Evolutionary conservation across 2,888 invertebrate species (phyloP), one percentile per base, ranked within the genome.

Genomic region (Hypomecis atomaria): DNA sequence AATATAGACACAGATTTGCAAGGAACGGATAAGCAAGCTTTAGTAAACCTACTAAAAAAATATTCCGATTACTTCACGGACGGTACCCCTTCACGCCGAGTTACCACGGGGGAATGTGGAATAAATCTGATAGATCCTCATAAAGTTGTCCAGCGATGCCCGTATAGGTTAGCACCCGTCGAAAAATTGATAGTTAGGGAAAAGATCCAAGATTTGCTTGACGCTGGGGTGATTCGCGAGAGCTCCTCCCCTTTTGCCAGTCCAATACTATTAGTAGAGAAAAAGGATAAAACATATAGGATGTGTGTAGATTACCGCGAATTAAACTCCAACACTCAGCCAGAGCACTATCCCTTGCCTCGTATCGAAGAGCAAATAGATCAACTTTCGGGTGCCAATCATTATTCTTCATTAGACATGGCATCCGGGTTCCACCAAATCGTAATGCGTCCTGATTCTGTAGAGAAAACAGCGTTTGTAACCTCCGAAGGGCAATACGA

Each of bases 351-450:
- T 8, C 62, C 62, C 0, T 6, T 62, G 3, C 57, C 58, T 0
- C 10, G 7, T 2, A 62, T 62, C 6, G 49, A 55, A 0, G 62
- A 63, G 3, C 58, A 58, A 13, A 58, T 63, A 36, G 49, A 49
- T 8, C 9, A 34, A 0, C n/a, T 70, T 3, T 6, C 43, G 4
- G 66, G 70, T 0, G 73, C 72, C 0, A 10, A 69, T 4, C 72
- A 48, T n/a, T 77, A 71, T 54, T 71, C 72, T 0, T 59, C 55
- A 3, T n/a, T 76, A 10, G 75, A 77, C 42, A 74, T 76, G 74
- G 73, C 71, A 0, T 56, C 72, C 0, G 76, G 76, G 0, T 78
- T 66, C 45, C 74, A 77, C 40, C 75, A 76, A n/a, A 77, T 79
- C 8, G 50, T 50, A 0, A 55, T 77, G 10, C 62, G 70, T 2